Percentiles rank a stretch among this genome's conserved stretches.
phyloP scores from a whole-genome alignment of 2,113 vertebrate species.

The Eudyptes chrysolophus region DNA sequence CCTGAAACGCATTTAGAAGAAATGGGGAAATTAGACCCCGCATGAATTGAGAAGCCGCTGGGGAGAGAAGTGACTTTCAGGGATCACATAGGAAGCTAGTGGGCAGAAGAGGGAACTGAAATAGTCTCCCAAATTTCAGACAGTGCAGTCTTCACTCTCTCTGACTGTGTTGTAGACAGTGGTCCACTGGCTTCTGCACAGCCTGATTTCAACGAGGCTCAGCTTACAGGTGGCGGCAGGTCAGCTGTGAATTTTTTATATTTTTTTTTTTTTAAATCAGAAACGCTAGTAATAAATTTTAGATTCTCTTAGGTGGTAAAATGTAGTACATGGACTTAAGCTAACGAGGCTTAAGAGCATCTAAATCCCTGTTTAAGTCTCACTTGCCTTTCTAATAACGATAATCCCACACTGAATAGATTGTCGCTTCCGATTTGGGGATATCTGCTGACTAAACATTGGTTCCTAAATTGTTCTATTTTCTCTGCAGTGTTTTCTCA shows the following conservation, averaged over 20 bases:
- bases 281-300: neutral
- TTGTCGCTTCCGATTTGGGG: neutral
- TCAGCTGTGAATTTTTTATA: neutral
- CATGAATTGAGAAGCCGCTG: neutral
- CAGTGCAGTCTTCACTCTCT: neutral
- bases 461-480: neutral
- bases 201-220: accelerated
- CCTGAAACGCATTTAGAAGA: neutral
- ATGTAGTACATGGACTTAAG: neutral
- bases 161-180: accelerated
- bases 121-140: accelerated
- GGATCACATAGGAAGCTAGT: neutral
- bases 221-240: neutral
- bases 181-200: neutral
- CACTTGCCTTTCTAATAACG: neutral
- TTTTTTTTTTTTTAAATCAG: neutral
- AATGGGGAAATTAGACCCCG: neutral
- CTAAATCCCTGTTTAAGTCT: neutral
- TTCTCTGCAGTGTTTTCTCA: conserved; percentile 33
- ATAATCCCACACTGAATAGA: neutral
- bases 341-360: neutral
- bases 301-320: neutral
- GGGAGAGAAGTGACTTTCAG: neutral
- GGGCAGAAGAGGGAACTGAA: neutral
- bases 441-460: neutral